Percentiles rank a stretch among this genome's conserved stretches.
Evolutionary conservation across 1,140 invertebrate genomes (phyloP).

Genomic region (Lucilia cuprina): DNA sequence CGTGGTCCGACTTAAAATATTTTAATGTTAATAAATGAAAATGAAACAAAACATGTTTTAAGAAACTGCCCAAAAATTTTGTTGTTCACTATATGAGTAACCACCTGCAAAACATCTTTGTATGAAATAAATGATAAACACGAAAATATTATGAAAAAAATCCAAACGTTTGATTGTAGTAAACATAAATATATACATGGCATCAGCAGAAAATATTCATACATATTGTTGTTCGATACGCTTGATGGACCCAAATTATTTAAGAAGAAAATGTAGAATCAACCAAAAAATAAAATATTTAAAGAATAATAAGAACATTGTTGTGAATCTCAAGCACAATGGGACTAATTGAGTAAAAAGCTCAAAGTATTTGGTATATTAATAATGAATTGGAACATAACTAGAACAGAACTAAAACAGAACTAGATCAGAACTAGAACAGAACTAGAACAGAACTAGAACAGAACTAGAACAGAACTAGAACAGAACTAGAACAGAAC

Average conservation of each 20-base stretch:
- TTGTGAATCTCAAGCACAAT: not conserved
- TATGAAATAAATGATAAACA: not conserved
- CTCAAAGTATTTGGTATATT: too few relatives aligned
- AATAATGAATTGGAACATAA: too few relatives aligned
- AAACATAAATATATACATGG: not conserved
- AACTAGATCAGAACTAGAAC: too few relatives aligned
- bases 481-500: too few relatives aligned
- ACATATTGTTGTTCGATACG: not conserved
- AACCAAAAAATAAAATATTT: too few relatives aligned
- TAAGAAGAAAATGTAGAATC: not conserved
- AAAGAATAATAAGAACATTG: not conserved
- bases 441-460: too few relatives aligned
- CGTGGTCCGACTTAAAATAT: not conserved
- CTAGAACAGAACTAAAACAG: too few relatives aligned
- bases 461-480: too few relatives aligned
- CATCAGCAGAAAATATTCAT: not conserved
- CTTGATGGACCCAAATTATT: not conserved
- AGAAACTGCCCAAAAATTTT: slow-evolving; percentile 3
- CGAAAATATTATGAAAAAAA: not conserved
- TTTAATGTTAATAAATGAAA: not conserved
- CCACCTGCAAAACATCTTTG: not conserved
- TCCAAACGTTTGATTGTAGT: not conserved
- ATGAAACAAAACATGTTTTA: slow-evolving; percentile 28
- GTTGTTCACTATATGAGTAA: not conserved
- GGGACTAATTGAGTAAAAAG: too few relatives aligned